These are phyloP conservation scores for Drosophila algonquin DNA, from an alignment of 2,888 invertebrate genomes.

Conservation along the genomic window DNA sequence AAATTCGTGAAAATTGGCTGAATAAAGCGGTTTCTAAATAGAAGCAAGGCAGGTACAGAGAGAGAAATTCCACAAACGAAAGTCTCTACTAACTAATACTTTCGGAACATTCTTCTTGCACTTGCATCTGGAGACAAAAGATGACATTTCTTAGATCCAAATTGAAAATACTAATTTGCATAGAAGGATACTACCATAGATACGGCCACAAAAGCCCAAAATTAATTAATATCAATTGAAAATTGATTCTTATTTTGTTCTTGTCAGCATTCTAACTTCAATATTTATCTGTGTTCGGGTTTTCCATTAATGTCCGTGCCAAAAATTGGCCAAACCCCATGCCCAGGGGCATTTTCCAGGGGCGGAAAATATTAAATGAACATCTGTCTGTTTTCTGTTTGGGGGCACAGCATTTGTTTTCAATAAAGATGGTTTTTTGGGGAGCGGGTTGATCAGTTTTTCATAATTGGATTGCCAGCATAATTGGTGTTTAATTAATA, in stretches of 20 bases:
- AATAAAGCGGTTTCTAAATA: not conserved
- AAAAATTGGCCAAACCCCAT: no score
- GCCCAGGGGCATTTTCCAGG: conserved; percentile 1
- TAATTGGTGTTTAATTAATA: conserved; percentile 77
- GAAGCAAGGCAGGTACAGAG: not conserved
- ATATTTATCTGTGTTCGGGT: not conserved
- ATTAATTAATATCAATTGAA: conserved; percentile 28
- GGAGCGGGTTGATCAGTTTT: conserved; percentile 7
- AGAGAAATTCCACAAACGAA: no score
- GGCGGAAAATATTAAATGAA: conserved; percentile 39
- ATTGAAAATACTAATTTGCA: conserved; percentile 14
- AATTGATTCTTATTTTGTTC: conserved; percentile 17
- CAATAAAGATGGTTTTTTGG: conserved; percentile 17
- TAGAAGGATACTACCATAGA: not conserved
- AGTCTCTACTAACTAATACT: no score
- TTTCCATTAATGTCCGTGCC: not conserved
- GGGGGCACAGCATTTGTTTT: conserved; percentile 11
- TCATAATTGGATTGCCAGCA: conserved; percentile 69
- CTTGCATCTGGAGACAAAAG: not conserved
- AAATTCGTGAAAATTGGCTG: not conserved
- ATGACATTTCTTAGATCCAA: not conserved
- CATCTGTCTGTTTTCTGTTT: not conserved
- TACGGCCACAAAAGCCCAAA: conserved; percentile 37
- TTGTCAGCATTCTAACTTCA: not conserved
- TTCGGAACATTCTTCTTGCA: no score